These are phyloP conservation scores for Tretioscincus oriximinensis DNA, from an alignment of 2,113 vertebrate species.

Conservation along the genomic window DNA sequence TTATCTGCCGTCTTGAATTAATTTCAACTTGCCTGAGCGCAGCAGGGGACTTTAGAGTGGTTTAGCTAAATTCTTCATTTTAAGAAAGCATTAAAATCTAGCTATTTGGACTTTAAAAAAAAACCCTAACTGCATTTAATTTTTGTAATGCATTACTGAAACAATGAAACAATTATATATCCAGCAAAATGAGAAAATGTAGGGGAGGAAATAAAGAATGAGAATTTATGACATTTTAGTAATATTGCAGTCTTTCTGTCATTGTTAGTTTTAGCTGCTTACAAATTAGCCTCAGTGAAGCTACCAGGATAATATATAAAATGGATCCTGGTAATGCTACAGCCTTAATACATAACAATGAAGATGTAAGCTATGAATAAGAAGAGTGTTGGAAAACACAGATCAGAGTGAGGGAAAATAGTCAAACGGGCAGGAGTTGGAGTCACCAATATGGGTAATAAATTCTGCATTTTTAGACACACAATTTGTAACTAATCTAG, in stretches of 20 bases:
- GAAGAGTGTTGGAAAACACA: background rate
- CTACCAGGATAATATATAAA: slow-evolving; percentile 41
- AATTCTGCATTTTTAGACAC: slow-evolving; percentile 14
- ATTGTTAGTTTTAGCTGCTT: slow-evolving; percentile 38
- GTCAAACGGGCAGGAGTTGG: background rate
- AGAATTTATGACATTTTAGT: slow-evolving; percentile 55
- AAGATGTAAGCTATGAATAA: slow-evolving; percentile 36
- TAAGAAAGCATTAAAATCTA: slow-evolving; percentile 63
- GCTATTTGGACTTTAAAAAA: slow-evolving; percentile 65
- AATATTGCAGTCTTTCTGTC: slow-evolving; percentile 42
- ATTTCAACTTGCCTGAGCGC: slow-evolving; percentile 82
- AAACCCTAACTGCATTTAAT: slow-evolving; percentile 52
- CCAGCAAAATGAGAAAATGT: slow-evolving; percentile 28
- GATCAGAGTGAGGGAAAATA: slow-evolving; percentile 19
- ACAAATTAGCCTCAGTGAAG: slow-evolving; percentile 48
- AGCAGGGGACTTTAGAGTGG: slow-evolving; percentile 80
- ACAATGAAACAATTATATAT: slow-evolving; percentile 68
- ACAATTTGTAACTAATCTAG: slow-evolving; percentile 26
- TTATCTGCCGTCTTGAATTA: slow-evolving; percentile 85
- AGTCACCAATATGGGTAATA: slow-evolving; percentile 47
- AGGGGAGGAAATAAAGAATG: slow-evolving; percentile 46
- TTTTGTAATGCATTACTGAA: slow-evolving; percentile 70
- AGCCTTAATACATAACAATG: slow-evolving; percentile 45
- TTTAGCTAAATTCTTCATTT: slow-evolving; percentile 78
- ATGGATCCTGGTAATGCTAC: slow-evolving; percentile 20